Evolutionary conservation across 2,113 vertebrate genomes (phyloP).

Genomic region (Megaceryle maxima): DNA sequence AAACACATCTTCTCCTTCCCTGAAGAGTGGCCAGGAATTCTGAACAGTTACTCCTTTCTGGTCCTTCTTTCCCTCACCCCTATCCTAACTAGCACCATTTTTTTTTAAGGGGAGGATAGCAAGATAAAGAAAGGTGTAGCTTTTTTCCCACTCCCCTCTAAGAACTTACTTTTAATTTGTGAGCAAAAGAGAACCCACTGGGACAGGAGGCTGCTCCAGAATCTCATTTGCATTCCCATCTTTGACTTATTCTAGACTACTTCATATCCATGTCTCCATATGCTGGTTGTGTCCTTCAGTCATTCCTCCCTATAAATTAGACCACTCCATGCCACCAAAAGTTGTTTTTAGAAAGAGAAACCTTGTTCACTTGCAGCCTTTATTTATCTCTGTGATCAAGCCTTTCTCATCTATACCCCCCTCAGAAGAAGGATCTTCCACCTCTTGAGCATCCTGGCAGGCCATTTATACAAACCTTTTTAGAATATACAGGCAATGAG

Average conservation of each 20-base stretch:
- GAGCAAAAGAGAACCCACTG: not conserved
- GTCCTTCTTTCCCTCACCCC: not conserved
- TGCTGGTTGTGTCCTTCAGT: not conserved
- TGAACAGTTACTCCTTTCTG: not conserved
- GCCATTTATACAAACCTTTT: not conserved
- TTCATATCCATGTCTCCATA: not conserved
- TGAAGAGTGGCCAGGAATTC: not conserved
- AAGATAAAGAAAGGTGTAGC: rapidly evolving
- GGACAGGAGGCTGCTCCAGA: not conserved
- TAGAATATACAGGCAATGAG: not conserved
- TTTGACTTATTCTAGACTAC: not conserved
- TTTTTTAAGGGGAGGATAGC: rapidly evolving
- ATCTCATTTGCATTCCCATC: not conserved
- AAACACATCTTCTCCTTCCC: not conserved
- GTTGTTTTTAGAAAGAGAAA: not conserved
- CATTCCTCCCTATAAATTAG: not conserved
- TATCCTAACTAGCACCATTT: not conserved
- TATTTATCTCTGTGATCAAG: not conserved
- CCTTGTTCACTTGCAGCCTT: not conserved
- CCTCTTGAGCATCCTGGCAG: not conserved
- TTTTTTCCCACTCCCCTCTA: not conserved
- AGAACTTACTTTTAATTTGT: not conserved
- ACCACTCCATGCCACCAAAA: not conserved
- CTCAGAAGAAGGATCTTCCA: not conserved
- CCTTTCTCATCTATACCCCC: not conserved